These are phyloP conservation scores for Mythimna ferrago DNA, from an alignment of 2,888 invertebrate species.

Conservation along the genomic window DNA sequence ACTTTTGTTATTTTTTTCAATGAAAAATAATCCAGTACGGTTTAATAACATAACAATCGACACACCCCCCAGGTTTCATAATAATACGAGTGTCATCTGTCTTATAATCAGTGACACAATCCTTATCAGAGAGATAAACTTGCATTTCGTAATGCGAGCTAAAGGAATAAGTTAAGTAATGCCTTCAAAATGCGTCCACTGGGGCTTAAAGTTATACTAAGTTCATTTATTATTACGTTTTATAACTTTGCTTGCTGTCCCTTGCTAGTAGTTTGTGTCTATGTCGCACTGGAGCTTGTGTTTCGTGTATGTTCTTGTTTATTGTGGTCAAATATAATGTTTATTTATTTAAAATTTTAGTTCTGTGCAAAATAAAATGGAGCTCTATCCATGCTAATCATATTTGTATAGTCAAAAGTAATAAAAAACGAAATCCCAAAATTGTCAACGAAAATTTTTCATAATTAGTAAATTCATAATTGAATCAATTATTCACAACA, in stretches of 20 bases:
- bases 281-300: constrained; percentile 13
- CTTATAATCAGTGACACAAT: constrained; percentile 54
- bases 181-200: constrained; percentile 32
- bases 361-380: no score
- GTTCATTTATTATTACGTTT: constrained; percentile 47
- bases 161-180: constrained; percentile 10
- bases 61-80: constrained; percentile 56
- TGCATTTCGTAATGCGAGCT: constrained; percentile 42
- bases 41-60: constrained; percentile 21
- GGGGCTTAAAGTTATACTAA: constrained; percentile 34
- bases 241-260: constrained; percentile 18
- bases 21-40: constrained; percentile 14
- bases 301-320: constrained; percentile 1
- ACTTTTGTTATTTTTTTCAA: not conserved
- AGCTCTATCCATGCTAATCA: no score
- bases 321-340: not conserved
- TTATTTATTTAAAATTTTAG: no score
- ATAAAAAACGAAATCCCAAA: no score
- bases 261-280: constrained; percentile 28
- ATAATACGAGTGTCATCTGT: constrained; percentile 34
- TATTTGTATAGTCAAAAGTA: no score
- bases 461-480: no score
- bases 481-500: no score
- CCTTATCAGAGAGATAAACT: constrained; percentile 58
- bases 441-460: no score